These are phyloP conservation scores for Diprion similis DNA, from an alignment of 1,140 invertebrate genomes.

Conservation along the genomic window DNA sequence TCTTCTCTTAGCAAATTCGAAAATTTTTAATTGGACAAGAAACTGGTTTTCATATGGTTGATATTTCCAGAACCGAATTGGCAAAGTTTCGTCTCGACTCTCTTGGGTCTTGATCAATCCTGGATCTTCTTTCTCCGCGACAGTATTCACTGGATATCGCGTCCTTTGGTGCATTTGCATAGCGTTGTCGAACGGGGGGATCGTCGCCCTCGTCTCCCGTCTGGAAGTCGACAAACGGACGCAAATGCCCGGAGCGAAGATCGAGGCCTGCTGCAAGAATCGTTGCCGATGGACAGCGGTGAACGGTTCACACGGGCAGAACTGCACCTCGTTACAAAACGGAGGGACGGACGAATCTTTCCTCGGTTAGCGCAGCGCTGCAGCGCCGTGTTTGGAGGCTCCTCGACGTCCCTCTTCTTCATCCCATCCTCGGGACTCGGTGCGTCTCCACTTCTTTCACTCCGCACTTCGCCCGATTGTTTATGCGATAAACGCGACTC, in stretches of 20 bases:
- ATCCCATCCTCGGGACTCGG: not conserved
- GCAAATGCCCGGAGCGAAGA: not conserved
- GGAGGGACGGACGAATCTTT: not conserved
- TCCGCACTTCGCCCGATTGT: not conserved
- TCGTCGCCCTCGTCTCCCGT: too few relatives aligned
- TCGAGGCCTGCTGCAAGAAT: not conserved
- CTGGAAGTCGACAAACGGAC: not conserved
- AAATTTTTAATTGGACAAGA: too few relatives aligned
- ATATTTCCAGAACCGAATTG: too few relatives aligned
- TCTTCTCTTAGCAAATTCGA: too few relatives aligned
- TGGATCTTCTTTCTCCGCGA: not conserved
- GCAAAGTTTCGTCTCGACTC: too few relatives aligned
- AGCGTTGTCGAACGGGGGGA: too few relatives aligned
- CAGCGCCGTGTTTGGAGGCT: too few relatives aligned
- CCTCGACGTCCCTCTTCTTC: not conserved
- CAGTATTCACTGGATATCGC: not conserved
- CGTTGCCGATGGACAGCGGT: conserved; percentile 1
- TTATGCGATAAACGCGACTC: too few relatives aligned
- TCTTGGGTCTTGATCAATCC: not conserved
- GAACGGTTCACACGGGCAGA: not conserved
- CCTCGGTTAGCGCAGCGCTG: too few relatives aligned
- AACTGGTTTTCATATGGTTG: too few relatives aligned
- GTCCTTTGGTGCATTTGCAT: not conserved
- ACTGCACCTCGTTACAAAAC: conserved; percentile 7
- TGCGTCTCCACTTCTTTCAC: not conserved